Conservation (phyloP, 2,888 invertebrate genomes). For the Cheilosia impressa region DNA sequence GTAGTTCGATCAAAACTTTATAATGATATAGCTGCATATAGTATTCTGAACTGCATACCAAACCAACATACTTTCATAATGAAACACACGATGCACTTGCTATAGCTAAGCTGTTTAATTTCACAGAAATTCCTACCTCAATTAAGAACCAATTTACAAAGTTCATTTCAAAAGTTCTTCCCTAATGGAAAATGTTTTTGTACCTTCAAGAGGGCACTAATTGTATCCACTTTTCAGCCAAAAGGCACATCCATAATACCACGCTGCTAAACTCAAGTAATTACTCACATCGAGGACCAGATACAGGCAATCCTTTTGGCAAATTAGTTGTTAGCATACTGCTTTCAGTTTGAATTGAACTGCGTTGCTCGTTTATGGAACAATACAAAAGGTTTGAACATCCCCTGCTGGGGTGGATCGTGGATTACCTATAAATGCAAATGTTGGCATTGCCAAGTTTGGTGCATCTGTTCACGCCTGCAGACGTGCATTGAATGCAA, state of each 20-base stretch:
- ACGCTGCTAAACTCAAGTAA: conserved; percentile 20
- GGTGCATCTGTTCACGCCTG: conserved; percentile 34
- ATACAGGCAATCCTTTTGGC: conserved; percentile 35
- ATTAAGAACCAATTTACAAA: too few species aligned
- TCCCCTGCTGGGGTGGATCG: not conserved
- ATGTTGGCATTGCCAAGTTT: not conserved
- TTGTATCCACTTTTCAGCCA: conserved; percentile 13
- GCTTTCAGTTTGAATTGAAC: not conserved
- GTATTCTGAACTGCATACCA: too few species aligned
- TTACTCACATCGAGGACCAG: conserved; percentile 42
- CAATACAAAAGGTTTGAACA: not conserved
- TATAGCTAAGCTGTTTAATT: too few species aligned
- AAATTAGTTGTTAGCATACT: conserved; percentile 41
- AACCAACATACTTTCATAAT: too few species aligned
- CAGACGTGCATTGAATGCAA: conserved; percentile 30
- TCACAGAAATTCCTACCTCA: too few species aligned
- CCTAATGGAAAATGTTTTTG: too few species aligned
- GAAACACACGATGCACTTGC: too few species aligned
- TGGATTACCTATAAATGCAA: not conserved
- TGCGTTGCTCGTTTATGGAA: conserved; percentile 4
- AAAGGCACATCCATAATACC: not conserved
- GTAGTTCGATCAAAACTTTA: too few species aligned
- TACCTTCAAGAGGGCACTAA: not conserved
- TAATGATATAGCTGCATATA: too few species aligned
- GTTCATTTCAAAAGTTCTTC: too few species aligned